phyloP scores from a whole-genome alignment of 2,888 invertebrate genomes.

The Archips xylosteana region DNA sequence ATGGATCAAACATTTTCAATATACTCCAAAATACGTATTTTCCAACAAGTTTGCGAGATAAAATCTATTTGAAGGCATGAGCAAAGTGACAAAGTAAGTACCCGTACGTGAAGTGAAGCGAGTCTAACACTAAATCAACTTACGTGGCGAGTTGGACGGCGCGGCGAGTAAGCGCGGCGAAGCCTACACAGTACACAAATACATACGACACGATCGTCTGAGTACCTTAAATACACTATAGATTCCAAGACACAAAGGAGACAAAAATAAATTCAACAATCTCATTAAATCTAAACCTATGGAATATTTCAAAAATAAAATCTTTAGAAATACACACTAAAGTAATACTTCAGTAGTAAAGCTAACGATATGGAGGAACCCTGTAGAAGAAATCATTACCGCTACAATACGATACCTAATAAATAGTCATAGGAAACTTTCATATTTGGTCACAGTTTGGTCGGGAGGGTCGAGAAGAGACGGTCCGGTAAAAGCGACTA shows the following conservation, averaged over 20 bases:
- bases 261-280: conserved; percentile 59
- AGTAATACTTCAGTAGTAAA: conserved; percentile 83
- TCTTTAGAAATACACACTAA: conserved; percentile 71
- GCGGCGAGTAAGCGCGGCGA: conserved; percentile 60
- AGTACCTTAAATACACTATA: conserved; percentile 10
- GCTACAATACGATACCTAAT: conserved; percentile 67
- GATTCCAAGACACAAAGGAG: conserved; percentile 43
- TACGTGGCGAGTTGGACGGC: conserved; percentile 61
- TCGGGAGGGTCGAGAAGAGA: conserved; percentile 69
- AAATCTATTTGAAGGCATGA: conserved; percentile 35
- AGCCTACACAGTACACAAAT: not conserved
- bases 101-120: conserved; percentile 38
- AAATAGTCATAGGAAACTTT: conserved; percentile 73
- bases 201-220: conserved; percentile 12
- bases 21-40: conserved; percentile 29
- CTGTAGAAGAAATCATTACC: conserved; percentile 80
- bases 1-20: conserved; percentile 26
- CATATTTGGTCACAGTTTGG: conserved; percentile 76
- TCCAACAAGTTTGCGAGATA: conserved; percentile 32
- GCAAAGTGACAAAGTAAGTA: conserved; percentile 38
- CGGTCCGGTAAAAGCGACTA: conserved; percentile 67
- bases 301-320: conserved; percentile 76
- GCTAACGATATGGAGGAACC: conserved; percentile 85
- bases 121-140: conserved; percentile 33
- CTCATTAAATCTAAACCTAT: conserved; percentile 70